Percentiles rank a stretch among this genome's conserved stretches.
phyloP scores from a whole-genome alignment of 1,140 invertebrate genomes.

The Anagrus nilaparvatae region DNA sequence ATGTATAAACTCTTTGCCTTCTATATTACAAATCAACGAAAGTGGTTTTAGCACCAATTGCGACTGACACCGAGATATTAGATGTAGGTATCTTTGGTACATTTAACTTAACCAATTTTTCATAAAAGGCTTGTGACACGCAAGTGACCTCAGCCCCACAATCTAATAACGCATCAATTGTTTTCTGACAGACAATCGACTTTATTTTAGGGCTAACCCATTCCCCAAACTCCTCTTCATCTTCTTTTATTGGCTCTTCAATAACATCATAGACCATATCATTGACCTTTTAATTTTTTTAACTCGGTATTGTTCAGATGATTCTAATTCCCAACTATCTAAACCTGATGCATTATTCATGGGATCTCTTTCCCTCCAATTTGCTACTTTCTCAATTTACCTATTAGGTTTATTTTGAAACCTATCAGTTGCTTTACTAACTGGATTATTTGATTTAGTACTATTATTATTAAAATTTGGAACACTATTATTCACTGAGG shows the following conservation, averaged over 20 bases:
- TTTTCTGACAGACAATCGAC: neutral
- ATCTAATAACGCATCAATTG: conserved; percentile 12
- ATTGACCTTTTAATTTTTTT: too few relatives aligned
- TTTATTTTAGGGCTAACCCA: neutral
- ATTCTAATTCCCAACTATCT: too few relatives aligned
- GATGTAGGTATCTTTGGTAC: conserved; percentile 13
- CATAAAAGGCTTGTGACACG: conserved; percentile 15
- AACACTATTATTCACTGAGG: too few relatives aligned
- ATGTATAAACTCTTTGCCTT: neutral
- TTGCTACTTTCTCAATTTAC: too few relatives aligned
- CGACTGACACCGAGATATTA: conserved; percentile 7
- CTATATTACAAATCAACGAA: conserved; percentile 8
- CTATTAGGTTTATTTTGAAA: too few relatives aligned
- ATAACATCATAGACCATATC: neutral
- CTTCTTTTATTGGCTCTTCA: neutral
- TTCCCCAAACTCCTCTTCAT: neutral
- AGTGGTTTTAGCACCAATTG: conserved; percentile 16
- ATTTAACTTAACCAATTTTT: conserved; percentile 2
- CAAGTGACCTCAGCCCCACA: conserved; percentile 17
- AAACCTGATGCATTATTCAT: too few relatives aligned
- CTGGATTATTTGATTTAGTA: too few relatives aligned
- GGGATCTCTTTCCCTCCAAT: too few relatives aligned
- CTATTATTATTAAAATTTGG: too few relatives aligned
- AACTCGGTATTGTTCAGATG: too few relatives aligned
- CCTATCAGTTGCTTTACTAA: too few relatives aligned